These are phyloP conservation scores for Gasterosteus nipponicus DNA, from an alignment of 2,113 vertebrate genomes.

Conservation along the genomic window DNA sequence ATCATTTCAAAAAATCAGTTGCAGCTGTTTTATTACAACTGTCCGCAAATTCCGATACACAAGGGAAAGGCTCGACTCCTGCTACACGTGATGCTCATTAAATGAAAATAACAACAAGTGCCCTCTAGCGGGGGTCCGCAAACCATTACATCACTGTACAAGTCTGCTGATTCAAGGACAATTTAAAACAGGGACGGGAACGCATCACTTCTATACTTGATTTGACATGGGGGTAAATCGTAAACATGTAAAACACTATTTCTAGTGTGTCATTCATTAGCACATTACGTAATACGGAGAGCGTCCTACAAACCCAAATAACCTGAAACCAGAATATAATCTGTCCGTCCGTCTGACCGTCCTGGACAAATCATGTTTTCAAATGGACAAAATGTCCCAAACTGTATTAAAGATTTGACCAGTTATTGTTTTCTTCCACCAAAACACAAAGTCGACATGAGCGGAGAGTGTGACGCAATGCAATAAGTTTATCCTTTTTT, in stretches of 20 bases:
- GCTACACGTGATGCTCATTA: conserved; percentile 2
- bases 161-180: conserved; percentile 7
- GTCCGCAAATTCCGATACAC: not conserved
- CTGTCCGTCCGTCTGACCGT: not conserved
- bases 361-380: not conserved
- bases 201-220: not conserved
- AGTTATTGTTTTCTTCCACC: not conserved
- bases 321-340: not conserved
- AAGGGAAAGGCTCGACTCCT: not conserved
- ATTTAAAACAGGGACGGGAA: conserved; percentile 7
- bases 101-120: not conserved
- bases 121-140: conserved; percentile 13
- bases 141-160: conserved; percentile 26
- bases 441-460: not conserved
- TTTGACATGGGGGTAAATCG: not conserved
- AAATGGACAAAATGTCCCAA: not conserved
- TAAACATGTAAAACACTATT: not conserved
- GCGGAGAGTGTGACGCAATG: not conserved
- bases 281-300: not conserved
- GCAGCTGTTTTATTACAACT: not conserved
- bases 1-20: not conserved
- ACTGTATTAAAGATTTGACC: not conserved
- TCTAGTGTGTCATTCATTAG: too few species aligned
- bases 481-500: not conserved
- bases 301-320: not conserved